A percentile compares a stretch with the other conserved stretches of the same genome.
phyloP scores from a whole-genome alignment of 1,140 invertebrate species.

The Andrena cerasifolii region DNA sequence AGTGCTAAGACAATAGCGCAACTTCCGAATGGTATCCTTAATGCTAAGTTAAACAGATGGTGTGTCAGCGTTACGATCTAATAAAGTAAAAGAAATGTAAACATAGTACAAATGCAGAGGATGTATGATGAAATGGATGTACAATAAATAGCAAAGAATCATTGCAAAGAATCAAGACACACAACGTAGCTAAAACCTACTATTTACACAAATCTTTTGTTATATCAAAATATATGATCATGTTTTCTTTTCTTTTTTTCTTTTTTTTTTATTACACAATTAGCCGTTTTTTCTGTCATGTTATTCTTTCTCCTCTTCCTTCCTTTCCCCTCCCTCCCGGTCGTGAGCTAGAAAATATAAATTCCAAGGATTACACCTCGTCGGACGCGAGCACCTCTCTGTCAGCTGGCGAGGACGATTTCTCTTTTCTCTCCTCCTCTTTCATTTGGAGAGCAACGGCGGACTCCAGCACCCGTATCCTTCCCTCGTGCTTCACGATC shows the following conservation, averaged over 20 bases:
- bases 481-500: slow-evolving; percentile 96
- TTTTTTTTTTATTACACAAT: slow-evolving; percentile 74
- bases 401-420: slow-evolving; percentile 73
- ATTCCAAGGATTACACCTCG: slow-evolving; percentile 78
- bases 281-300: slow-evolving; percentile 71
- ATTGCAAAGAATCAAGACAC: slow-evolving; percentile 76
- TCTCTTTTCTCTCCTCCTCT: slow-evolving; percentile 79
- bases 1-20: slow-evolving; percentile 70
- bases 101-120: slow-evolving; percentile 76
- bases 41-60: slow-evolving; percentile 74
- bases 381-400: slow-evolving; percentile 79
- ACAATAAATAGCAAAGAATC: slow-evolving; percentile 82
- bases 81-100: slow-evolving; percentile 67
- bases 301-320: slow-evolving; percentile 35
- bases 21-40: slow-evolving; percentile 75
- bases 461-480: slow-evolving; percentile 89
- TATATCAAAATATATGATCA: slow-evolving; percentile 81
- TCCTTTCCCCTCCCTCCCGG: no score
- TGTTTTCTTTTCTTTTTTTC: no score
- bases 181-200: slow-evolving; percentile 79
- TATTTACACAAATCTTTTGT: slow-evolving; percentile 82
- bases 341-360: slow-evolving; percentile 70
- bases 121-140: slow-evolving; percentile 77
- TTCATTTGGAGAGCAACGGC: slow-evolving; percentile 81
- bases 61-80: slow-evolving; percentile 63